phyloP scores from a whole-genome alignment of 37 sponge, comb jelly and placozoan species.

The Haliclona indistincta region DNA sequence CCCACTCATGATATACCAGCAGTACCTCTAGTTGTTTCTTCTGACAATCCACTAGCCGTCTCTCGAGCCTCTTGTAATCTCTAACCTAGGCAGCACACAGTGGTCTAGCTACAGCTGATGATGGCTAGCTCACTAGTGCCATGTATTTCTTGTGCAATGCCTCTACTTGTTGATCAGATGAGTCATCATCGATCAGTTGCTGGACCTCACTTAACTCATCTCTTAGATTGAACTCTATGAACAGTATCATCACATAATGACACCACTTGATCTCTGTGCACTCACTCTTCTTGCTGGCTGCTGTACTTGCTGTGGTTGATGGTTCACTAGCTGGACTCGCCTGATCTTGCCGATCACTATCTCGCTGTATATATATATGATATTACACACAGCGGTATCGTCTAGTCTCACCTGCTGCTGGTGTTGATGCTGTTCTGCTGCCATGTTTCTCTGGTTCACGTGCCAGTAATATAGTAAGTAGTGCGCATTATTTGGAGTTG shows the following conservation, averaged over 20 bases:
- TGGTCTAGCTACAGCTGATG: neutral
- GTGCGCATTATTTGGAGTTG: too few species aligned
- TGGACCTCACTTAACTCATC: constrained; percentile 65
- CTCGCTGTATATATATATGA: too few species aligned
- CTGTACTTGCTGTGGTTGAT: too few species aligned
- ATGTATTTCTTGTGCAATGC: constrained; percentile 45
- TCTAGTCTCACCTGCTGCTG: too few species aligned
- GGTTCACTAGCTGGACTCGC: too few species aligned
- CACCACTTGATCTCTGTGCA: too few species aligned
- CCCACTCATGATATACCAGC: neutral
- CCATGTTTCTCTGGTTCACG: neutral
- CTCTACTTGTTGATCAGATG: constrained; percentile 30
- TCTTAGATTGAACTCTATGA: constrained; percentile 52
- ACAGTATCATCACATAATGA: too few species aligned
- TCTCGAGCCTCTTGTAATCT: constrained; percentile 72
- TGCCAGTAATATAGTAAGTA: neutral
- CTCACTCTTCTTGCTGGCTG: too few species aligned
- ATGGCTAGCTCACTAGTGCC: constrained; percentile 8
- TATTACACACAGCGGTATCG: too few species aligned
- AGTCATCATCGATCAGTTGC: constrained; percentile 24
- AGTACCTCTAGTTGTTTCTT: constrained; percentile 67
- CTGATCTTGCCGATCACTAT: too few species aligned
- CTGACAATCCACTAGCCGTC: constrained; percentile 51
- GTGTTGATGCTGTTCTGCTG: neutral
- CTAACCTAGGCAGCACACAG: constrained; percentile 13